A percentile compares a stretch with the other conserved stretches of the same genome.
Conservation (phyloP, 2,113 vertebrate genomes). For the Cariama cristata region DNA sequence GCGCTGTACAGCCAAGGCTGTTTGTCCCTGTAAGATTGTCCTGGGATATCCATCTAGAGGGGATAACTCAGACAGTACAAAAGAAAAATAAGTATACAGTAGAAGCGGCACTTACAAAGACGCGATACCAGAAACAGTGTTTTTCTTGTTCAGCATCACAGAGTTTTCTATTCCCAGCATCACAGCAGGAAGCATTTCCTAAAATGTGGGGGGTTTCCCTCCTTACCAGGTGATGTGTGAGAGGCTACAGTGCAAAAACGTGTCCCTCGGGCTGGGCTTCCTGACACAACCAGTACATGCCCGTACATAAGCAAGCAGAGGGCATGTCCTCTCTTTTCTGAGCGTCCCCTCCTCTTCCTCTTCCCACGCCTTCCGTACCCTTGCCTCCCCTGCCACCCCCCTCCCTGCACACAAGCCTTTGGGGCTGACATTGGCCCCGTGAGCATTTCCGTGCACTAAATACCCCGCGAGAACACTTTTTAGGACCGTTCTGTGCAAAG, state of each 20-base stretch:
- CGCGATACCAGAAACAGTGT: background rate
- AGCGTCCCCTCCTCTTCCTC: background rate
- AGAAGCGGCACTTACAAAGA: background rate
- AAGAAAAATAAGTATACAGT: background rate
- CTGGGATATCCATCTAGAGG: background rate
- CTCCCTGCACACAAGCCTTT: background rate
- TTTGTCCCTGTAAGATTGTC: background rate
- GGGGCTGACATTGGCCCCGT: background rate
- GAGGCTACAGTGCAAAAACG: background rate
- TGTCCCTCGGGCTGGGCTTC: background rate
- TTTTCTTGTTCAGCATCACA: background rate
- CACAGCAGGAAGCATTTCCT: background rate
- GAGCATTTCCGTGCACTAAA: background rate
- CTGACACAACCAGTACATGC: no score
- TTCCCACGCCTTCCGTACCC: background rate
- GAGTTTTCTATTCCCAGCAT: background rate
- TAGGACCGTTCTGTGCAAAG: background rate
- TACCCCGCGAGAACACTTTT: background rate
- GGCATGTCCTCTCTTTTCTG: background rate
- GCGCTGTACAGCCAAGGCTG: background rate
- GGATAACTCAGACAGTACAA: background rate
- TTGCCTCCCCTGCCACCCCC: background rate
- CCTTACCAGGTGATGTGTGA: background rate
- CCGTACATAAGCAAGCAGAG: background rate
- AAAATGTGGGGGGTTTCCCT: background rate